Evolutionary conservation across 2,888 invertebrate genomes (phyloP).

Genomic region (Andrena fulva): DNA sequence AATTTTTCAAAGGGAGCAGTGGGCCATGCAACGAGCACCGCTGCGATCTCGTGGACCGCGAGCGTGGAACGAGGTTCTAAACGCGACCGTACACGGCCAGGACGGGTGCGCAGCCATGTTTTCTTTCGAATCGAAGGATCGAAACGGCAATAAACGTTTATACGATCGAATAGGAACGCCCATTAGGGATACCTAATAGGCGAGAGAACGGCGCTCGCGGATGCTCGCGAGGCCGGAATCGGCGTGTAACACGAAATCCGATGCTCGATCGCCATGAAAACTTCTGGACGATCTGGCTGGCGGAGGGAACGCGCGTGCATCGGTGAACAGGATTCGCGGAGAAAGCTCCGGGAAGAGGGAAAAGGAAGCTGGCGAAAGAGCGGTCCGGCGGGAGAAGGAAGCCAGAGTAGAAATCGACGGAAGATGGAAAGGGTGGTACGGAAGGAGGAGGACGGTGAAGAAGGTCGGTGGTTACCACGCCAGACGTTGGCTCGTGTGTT

Average conservation of each 20-base stretch:
- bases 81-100: conserved; percentile 14
- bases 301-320: not conserved
- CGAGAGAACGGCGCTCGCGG: conserved; percentile 15
- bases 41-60: not conserved
- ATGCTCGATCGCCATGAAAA: not conserved
- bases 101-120: conserved; percentile 15
- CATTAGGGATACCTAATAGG: conserved; percentile 30
- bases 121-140: conserved; percentile 34
- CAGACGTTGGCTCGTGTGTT: conserved; percentile 63
- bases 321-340: conserved; percentile 23
- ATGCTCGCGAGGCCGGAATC: conserved; percentile 11
- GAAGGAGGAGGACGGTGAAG: conserved; percentile 48
- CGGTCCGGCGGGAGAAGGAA: not conserved
- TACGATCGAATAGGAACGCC: conserved; percentile 26
- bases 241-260: conserved; percentile 25
- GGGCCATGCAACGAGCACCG: not conserved
- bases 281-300: conserved; percentile 14
- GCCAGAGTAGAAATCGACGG: conserved; percentile 22
- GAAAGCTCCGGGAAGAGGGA: conserved; percentile 31
- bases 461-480: conserved; percentile 57
- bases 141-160: conserved; percentile 24
- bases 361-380: not conserved
- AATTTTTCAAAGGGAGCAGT: conserved; percentile 10
- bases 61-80: conserved; percentile 14
- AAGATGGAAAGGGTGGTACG: conserved; percentile 19